phyloP scores from a whole-genome alignment of 2,888 invertebrate species.

The Drosophila neonasuta region DNA sequence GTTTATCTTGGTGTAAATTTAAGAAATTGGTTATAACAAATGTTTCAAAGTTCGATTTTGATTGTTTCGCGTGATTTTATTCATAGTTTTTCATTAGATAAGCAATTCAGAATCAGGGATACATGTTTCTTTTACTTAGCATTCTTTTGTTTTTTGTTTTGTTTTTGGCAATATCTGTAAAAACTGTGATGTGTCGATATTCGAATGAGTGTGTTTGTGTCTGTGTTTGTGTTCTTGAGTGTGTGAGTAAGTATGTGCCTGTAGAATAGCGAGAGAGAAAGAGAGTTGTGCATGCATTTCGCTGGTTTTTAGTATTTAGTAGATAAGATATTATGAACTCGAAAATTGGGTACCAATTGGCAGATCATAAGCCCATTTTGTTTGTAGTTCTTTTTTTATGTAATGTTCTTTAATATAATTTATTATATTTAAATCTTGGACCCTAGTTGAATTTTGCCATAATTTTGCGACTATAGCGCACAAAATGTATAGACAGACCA shows the following conservation, averaged over 20 bases:
- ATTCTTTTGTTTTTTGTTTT: neutral
- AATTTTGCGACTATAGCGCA: slow-evolving; percentile 55
- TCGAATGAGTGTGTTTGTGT: slow-evolving; percentile 9
- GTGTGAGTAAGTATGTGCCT: slow-evolving; percentile 23
- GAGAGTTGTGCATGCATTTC: slow-evolving; percentile 31
- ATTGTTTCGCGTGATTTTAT: slow-evolving; percentile 66
- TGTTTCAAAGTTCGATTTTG: slow-evolving; percentile 62
- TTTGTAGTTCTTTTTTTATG: slow-evolving; percentile 12
- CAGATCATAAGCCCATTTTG: slow-evolving; percentile 42
- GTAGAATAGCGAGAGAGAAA: slow-evolving; percentile 7
- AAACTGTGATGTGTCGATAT: slow-evolving; percentile 34
- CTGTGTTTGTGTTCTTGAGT: slow-evolving; percentile 14
- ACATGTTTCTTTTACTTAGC: slow-evolving; percentile 22
- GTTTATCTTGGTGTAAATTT: slow-evolving; percentile 67
- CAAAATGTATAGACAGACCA: slow-evolving; percentile 56
- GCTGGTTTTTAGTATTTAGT: slow-evolving; percentile 20
- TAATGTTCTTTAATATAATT: slow-evolving; percentile 50
- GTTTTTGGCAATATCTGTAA: slow-evolving; percentile 45
- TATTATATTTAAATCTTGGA: slow-evolving; percentile 76
- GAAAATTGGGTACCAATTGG: slow-evolving; percentile 63
- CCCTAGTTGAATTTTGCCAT: slow-evolving; percentile 77
- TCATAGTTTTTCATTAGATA: slow-evolving; percentile 46
- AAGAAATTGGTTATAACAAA: slow-evolving; percentile 64
- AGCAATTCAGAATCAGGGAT: slow-evolving; percentile 57
- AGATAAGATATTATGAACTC: slow-evolving; percentile 34